A percentile compares a stretch with the other conserved stretches of the same genome.
Evolutionary conservation across 2,113 vertebrate genomes (phyloP).

Genomic region (Aegypius monachus): DNA sequence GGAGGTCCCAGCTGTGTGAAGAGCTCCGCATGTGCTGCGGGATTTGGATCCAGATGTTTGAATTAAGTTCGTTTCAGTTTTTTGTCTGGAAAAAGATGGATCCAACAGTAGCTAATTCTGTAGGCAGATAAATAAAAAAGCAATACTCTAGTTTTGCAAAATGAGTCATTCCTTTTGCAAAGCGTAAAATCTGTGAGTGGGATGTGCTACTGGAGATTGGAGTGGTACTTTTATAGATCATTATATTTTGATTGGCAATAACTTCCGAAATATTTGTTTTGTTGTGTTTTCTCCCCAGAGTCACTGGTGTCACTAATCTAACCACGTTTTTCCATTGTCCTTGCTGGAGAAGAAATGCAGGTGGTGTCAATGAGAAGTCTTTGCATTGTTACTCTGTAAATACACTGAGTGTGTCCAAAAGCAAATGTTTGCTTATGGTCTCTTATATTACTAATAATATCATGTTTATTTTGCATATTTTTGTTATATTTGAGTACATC

Average conservation of each 20-base stretch:
- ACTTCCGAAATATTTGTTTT: background rate
- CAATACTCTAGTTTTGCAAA: background rate
- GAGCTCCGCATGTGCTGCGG: accelerated
- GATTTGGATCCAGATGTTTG: background rate
- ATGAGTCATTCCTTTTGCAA: background rate
- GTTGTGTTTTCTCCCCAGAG: background rate
- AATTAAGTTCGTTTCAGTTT: background rate
- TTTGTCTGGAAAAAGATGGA: background rate
- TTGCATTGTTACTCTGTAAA: background rate
- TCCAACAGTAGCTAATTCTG: background rate
- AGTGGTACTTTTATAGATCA: background rate
- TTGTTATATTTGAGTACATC: background rate
- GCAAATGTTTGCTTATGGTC: background rate
- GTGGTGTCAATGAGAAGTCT: background rate
- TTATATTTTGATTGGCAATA: background rate
- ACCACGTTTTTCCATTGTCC: background rate
- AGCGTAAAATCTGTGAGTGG: background rate
- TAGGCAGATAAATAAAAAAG: background rate
- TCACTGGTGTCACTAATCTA: background rate
- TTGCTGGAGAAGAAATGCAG: background rate
- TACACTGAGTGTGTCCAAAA: background rate
- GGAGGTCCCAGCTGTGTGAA: background rate
- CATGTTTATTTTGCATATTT: background rate
- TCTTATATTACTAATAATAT: background rate
- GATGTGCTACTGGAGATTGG: background rate